A percentile compares a stretch with the other conserved stretches of the same genome.
Conservation (phyloP, 2,797 vertebrate genomes). For the Australoheros facetus region DNA sequence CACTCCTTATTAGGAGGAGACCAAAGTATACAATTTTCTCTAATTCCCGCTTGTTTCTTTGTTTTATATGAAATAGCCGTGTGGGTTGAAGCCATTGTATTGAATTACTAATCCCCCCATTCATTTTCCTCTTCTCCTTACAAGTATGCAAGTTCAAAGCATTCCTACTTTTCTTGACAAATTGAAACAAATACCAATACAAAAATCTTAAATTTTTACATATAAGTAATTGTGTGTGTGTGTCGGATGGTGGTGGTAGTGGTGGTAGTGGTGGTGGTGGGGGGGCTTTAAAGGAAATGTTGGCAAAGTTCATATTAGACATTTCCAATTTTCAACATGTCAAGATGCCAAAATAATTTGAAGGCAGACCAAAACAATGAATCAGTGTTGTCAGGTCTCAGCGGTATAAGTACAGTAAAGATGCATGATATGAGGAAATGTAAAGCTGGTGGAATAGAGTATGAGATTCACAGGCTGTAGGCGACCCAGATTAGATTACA, state of each 20-base stretch:
- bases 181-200: neutral
- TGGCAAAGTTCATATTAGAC: neutral
- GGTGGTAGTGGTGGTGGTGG: too few species aligned
- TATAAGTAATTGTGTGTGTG: neutral
- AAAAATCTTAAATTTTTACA: neutral
- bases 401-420: neutral
- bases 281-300: neutral
- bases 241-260: neutral
- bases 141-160: neutral
- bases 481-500: slow-evolving; percentile 28
- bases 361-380: neutral
- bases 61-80: neutral
- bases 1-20: neutral
- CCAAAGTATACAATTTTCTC: neutral
- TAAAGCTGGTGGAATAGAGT: slow-evolving; percentile 15
- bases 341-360: neutral
- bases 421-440: neutral
- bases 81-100: neutral
- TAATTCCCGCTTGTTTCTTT: neutral
- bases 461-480: slow-evolving; percentile 3
- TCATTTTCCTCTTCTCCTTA: neutral
- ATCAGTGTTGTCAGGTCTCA: neutral
- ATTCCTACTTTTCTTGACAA: neutral
- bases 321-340: neutral
- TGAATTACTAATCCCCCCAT: neutral